Base-by-base conservation (phyloP, 37 sponge, comb jelly and placozoan genomes). In the Mnemiopsis leidyi region DNA sequence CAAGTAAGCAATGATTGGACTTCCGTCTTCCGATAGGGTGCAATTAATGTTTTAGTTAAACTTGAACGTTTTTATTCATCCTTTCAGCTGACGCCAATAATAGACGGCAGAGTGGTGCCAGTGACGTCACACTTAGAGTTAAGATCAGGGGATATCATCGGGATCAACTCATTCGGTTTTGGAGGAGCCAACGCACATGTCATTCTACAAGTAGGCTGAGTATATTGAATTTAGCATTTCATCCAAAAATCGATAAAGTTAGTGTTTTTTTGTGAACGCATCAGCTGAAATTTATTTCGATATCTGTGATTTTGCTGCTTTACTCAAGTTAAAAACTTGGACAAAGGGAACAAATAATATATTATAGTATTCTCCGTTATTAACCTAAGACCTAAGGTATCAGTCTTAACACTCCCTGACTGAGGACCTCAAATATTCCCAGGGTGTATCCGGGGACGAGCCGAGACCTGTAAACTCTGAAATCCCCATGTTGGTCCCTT, bases 181-280 rank as follows among this genome's bases (percentile, higher is more conserved):
- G 94, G 94, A 0, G 94, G 94, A 39, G 94, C 94, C 28, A 93
- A 93, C 32, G 88, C 69, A 93, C 94, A 93, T 77, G 85, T 92
- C 48, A 73, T 93, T 24, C 38, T 93, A 26, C 69, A 94, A 39
- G 94, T 69, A 32, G n/a, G n/a, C n/a, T n/a, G 32, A 20, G n/a
- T n/a, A n/a, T n/a, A n/a, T n/a, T n/a, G n/a, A n/a, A n/a, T n/a
- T n/a, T n/a, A n/a, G n/a, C n/a, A n/a, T n/a, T n/a, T n/a, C n/a
- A n/a, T n/a, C n/a, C n/a, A n/a, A n/a, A n/a, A n/a, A n/a, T n/a
- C n/a, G n/a, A n/a, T n/a, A n/a, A n/a, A n/a, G n/a, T n/a, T n/a
- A n/a, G n/a, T n/a, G n/a, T n/a, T n/a, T n/a, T n/a, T n/a, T n/a
- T n/a, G n/a, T n/a, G n/a, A n/a, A n/a, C n/a, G n/a, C n/a, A n/a